Base-by-base conservation (phyloP, 2,888 invertebrate genomes). In the Acholoe squamosa region DNA sequence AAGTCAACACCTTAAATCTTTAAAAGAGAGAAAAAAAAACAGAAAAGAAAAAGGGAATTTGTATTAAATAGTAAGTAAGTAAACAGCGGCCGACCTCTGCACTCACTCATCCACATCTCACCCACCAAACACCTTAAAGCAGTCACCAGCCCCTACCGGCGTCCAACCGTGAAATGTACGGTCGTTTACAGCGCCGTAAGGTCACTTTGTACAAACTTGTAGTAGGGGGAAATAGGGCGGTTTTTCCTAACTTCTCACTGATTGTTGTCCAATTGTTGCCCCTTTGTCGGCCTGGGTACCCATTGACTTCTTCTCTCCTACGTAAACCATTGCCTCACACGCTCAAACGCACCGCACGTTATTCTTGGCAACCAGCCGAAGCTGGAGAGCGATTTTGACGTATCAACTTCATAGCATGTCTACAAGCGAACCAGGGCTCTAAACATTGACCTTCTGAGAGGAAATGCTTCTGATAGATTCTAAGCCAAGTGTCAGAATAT, bases 221-320 rank as follows among this genome's bases (percentile, higher is more conserved):
- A 84, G 19, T n/a, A 80, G 56, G 19, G 10, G 43, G 5, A 43
- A 43, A 43, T 28, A 84, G 33, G 34, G 43, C 25, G 86, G 28
- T 86, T 52, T 86, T 80, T 76, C 25, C 31, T 43, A 52, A 86
- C 54, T 31, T 28, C 25, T 33, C 25, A 56, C 16, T 54, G 86
- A 86, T 54, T 86, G 86, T 86, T 54, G 86, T 86, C 86, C 86
- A 86, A 86, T 86, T 86, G 86, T 56, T 86, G 86, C 52, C 52
- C 52, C 54, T 86, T 86, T 52, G 5, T 31, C 54, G 54, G 31
- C n/a, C 56, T 22, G 10, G n/a, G 86, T 25, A 86, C 86, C 86
- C 54, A 86, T 86, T 86, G 86, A 86, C 86, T 86, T 52, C 31
- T n/a, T 0, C 80, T 7, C 76, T n/a, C 34, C n/a, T 80, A 80